phyloP scores from a whole-genome alignment of 2,888 invertebrate genomes.

The Eilema sororculum region DNA sequence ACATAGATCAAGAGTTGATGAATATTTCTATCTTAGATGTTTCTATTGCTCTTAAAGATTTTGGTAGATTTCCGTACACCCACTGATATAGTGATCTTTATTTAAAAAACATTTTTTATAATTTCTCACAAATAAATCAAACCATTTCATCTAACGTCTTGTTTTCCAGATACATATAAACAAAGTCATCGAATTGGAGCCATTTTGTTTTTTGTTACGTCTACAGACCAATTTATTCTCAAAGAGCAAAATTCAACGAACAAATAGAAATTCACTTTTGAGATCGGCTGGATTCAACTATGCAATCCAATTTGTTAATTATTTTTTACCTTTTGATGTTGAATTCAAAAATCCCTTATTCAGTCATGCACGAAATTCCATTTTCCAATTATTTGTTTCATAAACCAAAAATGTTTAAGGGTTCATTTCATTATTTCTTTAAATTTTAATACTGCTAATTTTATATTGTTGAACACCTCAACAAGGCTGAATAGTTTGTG shows the following conservation, averaged over 20 bases:
- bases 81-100: too few species aligned
- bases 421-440: background rate
- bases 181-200: constrained; percentile 16
- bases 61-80: too few species aligned
- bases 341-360: constrained; percentile 23
- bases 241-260: constrained; percentile 31
- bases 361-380: constrained; percentile 30
- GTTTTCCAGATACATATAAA: constrained; percentile 10
- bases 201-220: constrained; percentile 32
- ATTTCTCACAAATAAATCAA: too few species aligned
- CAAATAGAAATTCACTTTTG: constrained; percentile 12
- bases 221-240: constrained; percentile 37
- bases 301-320: constrained; percentile 32
- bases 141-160: background rate
- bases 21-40: too few species aligned
- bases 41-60: too few species aligned
- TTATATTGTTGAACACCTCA: too few species aligned
- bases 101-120: too few species aligned
- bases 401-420: constrained; percentile 16
- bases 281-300: constrained; percentile 30
- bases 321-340: constrained; percentile 44
- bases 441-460: too few species aligned
- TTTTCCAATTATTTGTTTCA: constrained; percentile 25
- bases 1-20: too few species aligned
- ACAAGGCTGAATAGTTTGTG: too few species aligned